Base-by-base conservation (phyloP, 2,888 invertebrate species). In the Tenthredo amoena region DNA sequence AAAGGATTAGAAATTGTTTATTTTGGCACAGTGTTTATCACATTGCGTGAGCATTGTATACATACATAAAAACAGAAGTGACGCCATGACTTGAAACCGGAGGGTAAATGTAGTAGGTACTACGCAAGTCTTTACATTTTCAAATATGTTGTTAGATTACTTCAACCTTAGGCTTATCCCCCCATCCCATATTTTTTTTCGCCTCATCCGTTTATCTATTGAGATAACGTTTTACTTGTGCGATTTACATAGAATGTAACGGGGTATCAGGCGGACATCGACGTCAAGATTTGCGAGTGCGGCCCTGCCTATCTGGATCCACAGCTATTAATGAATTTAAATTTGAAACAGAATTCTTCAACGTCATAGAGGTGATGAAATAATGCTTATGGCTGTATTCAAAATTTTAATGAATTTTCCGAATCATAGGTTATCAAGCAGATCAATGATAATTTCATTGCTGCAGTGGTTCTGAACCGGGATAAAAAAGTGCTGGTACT, bases 401-500 rank as follows among this genome's bases (percentile, higher is more conserved):
- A 18, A 34, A 15, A 4, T 21, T 12, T n/a, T n/a, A 31, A 43
- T 74, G 0, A 4, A 79, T 81, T 77, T 43, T 62, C 0, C 47
- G 34, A 62, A 15, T 89, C 89, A n/a, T 88, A 96, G 96, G 94
- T 97, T 43, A 93, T 98, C 68, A 96, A 96, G 26, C 98, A 98
- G 94, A 94, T 97, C 26, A 98, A 98, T 92, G 94, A 94, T 50
- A 97, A 97, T 93, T 96, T 97, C 89, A 96, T 97, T 88, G 95
- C 95, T 34, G 94, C 95, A n/a, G 91, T 94, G 85, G 90, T 89
- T 72, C 88, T 91, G 50, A 92, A 93, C 81, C 92, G 94, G 87
- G 91, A 92, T 84, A 94, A 91, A 31, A 93, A 95, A 88, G 93
- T 95, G 85, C 90, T 97, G 31, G 94, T 97, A 50, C 90, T 97